These are phyloP conservation scores for Rosalia funebris DNA, from an alignment of 2,888 invertebrate species.

Conservation along the genomic window DNA sequence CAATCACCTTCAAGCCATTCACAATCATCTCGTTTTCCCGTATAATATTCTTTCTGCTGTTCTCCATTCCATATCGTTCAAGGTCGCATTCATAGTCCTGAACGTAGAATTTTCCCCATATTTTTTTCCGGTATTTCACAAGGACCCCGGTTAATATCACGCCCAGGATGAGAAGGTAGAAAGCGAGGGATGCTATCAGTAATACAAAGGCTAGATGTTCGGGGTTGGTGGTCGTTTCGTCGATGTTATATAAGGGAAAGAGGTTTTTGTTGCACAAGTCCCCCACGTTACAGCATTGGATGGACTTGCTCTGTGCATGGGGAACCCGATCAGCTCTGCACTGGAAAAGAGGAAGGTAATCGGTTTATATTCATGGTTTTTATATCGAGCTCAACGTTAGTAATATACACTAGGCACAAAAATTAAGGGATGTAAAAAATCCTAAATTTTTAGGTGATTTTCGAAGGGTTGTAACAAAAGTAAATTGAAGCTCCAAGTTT, in stretches of 20 bases:
- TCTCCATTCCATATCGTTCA: neutral
- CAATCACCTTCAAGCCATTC: conserved; percentile 20
- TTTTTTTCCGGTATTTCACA: conserved; percentile 22
- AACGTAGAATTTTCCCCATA: neutral
- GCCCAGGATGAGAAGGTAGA: conserved; percentile 23
- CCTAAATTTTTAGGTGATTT: too few species aligned
- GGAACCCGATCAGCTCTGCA: conserved; percentile 36
- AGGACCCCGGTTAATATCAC: conserved; percentile 5
- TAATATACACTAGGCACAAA: too few species aligned
- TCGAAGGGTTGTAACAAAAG: too few species aligned
- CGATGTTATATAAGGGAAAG: conserved; percentile 24
- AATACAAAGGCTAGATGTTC: conserved; percentile 27
- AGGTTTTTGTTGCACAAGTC: conserved; percentile 44
- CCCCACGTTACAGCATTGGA: conserved; percentile 43
- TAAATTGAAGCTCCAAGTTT: too few species aligned
- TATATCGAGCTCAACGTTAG: neutral
- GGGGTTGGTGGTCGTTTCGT: neutral
- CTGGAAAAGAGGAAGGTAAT: conserved; percentile 34
- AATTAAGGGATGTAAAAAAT: too few species aligned
- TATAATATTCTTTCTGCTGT: neutral
- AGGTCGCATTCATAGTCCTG: neutral
- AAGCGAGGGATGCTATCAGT: conserved; percentile 25
- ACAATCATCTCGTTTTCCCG: neutral
- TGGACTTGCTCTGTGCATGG: conserved; percentile 30
- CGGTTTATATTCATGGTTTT: neutral